Conservation (phyloP, 2,113 vertebrate genomes). For the Elgaria multicarinata region DNA sequence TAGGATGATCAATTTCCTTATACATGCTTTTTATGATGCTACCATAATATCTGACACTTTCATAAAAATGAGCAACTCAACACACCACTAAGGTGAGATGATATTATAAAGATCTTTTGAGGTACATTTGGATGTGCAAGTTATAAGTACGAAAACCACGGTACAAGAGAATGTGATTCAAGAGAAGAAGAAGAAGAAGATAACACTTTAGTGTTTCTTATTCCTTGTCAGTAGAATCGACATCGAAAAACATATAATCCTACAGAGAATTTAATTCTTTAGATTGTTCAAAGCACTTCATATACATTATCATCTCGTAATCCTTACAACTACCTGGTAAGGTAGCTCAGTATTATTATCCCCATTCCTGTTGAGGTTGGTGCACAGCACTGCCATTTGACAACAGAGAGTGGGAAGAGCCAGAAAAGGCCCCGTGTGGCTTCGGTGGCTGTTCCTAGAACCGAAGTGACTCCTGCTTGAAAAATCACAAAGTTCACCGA, state of each 20-base stretch:
- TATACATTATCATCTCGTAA: background rate
- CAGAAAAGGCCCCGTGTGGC: too few relatives aligned
- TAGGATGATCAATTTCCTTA: conserved; percentile 15
- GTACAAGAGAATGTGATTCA: conserved; percentile 2
- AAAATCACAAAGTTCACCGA: background rate
- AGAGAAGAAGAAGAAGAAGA: background rate
- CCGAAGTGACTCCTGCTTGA: too few relatives aligned
- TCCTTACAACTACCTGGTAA: too few relatives aligned
- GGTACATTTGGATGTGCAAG: background rate
- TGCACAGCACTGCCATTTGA: too few relatives aligned
- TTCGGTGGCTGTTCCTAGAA: too few relatives aligned
- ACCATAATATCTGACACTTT: conserved; percentile 9
- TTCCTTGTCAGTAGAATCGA: background rate
- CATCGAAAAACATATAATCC: background rate
- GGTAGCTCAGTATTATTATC: too few relatives aligned
- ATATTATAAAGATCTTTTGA: conserved; percentile 15
- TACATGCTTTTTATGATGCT: conserved; percentile 2
- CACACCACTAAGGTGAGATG: background rate
- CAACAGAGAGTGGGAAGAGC: too few relatives aligned
- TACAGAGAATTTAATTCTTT: background rate
- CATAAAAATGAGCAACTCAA: conserved; percentile 18
- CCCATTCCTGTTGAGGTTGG: too few relatives aligned
- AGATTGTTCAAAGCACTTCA: background rate
- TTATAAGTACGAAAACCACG: background rate
- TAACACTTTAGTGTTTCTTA: background rate